phyloP scores from a whole-genome alignment of 2,113 vertebrate species.

The Mobula birostris region DNA sequence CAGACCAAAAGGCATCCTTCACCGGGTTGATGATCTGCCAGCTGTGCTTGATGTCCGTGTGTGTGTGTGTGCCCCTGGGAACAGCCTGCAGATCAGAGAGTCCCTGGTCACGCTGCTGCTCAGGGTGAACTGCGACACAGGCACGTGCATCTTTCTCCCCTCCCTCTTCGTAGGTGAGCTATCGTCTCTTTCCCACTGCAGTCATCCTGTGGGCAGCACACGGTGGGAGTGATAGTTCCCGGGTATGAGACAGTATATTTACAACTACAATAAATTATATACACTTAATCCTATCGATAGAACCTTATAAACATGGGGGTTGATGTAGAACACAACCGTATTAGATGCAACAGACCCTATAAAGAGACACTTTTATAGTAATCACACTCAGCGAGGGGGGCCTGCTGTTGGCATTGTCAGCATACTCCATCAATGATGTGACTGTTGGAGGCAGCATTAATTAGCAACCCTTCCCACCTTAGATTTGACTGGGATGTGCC shows the following conservation, averaged over 20 bases:
- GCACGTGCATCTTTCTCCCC: too few relatives aligned
- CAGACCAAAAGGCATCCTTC: too few relatives aligned
- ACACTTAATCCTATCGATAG: background rate
- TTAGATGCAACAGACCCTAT: background rate
- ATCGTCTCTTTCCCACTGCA: too few relatives aligned
- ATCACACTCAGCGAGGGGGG: background rate
- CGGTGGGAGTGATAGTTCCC: too few relatives aligned
- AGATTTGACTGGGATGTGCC: background rate
- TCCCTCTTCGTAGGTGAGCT: too few relatives aligned
- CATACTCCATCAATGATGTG: background rate
- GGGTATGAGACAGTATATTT: background rate
- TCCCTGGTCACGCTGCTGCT: too few relatives aligned
- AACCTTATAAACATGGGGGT: background rate
- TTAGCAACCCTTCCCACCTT: background rate
- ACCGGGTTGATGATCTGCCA: too few relatives aligned
- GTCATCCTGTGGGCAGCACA: too few relatives aligned
- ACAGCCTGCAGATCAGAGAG: too few relatives aligned
- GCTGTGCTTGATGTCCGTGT: too few relatives aligned
- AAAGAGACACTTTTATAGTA: background rate
- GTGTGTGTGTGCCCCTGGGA: too few relatives aligned
- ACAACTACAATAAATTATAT: background rate
- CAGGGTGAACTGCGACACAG: too few relatives aligned
- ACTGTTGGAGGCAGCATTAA: background rate
- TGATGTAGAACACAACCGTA: background rate
- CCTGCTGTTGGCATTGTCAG: background rate